Conservation (phyloP, 2,113 vertebrate species). For the Bufo bufo region DNA sequence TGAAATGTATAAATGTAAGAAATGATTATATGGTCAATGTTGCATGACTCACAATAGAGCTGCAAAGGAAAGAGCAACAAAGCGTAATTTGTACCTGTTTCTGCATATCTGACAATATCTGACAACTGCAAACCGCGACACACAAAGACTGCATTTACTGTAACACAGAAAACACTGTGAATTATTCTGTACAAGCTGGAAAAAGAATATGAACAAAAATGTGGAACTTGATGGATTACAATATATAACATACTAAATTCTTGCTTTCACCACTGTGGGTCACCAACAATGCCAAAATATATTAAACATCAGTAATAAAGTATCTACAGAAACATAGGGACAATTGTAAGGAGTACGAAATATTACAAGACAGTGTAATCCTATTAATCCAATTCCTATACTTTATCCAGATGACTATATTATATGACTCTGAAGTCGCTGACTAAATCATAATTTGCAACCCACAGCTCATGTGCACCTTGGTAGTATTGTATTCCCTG, state of each 20-base stretch:
- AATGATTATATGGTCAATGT: not conserved
- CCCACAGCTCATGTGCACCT: not conserved
- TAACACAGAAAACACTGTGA: not conserved
- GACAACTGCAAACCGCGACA: not conserved
- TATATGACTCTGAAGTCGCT: not conserved
- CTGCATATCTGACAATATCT: too few relatives aligned
- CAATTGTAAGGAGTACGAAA: too few relatives aligned
- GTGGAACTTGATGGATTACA: not conserved
- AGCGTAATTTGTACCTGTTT: not conserved
- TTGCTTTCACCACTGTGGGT: not conserved
- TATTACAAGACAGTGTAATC: not conserved
- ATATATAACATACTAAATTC: not conserved
- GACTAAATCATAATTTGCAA: not conserved
- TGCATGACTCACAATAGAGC: not conserved
- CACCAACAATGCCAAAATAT: not conserved
- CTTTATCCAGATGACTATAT: not conserved
- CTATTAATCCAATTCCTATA: not conserved
- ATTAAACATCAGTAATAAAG: not conserved
- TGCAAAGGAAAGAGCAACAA: not conserved
- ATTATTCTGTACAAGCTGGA: not conserved
- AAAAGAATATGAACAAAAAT: not conserved
- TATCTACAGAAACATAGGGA: too few relatives aligned
- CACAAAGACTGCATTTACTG: not conserved
- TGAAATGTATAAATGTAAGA: not conserved
- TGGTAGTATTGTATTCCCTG: not conserved